Evolutionary conservation across 2,797 vertebrate species (phyloP), one percentile per base, ranked within the genome.

Genomic region (Poecile montanus): DNA sequence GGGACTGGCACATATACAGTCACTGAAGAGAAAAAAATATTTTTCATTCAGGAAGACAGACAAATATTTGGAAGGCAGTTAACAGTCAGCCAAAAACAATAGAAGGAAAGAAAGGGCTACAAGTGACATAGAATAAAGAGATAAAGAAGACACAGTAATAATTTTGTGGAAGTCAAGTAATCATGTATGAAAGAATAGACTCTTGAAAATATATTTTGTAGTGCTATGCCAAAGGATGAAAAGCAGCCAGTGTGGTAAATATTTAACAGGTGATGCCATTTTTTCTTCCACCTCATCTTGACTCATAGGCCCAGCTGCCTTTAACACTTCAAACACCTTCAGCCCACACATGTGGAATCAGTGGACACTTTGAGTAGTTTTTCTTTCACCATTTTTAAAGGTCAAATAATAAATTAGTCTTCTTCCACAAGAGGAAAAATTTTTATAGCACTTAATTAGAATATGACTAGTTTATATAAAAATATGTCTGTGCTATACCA

Each of bases 391-490:
- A 60, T 26, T 82, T 90, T 40, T 45, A 79, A 73, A 85, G 50
- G 34, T 60, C 23, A 89, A 85, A 36, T 6, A 90, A 66, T 11
- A 80, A 76, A 47, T 22, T 14, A 65, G 27, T 36, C 13, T 12
- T 62, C 34, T 58, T 50, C 68, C 3, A 11, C 0, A 0, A 66
- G 7, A 57, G 7, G 6, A 77, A 71, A 7, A 29, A 44, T 1
- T 25, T 79, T 74, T 38, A 60, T 7, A 80, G 42, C 4, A 13
- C 15, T 53, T 71, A 63, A 29, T 67, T 61, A 61, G 29, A 73
- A 83, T 16, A 12, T 11, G 14, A 76, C 14, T n/a, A 32, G 21
- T 75, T 89, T 78, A 91, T 72, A 20, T 26, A 79, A 45, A 91
- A 58, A 19, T 5, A 27, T 7, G 30, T 17, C 45, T 53, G 26